Conservation (phyloP, 2,113 vertebrate species). For the Poeciliopsis occidentalis region DNA sequence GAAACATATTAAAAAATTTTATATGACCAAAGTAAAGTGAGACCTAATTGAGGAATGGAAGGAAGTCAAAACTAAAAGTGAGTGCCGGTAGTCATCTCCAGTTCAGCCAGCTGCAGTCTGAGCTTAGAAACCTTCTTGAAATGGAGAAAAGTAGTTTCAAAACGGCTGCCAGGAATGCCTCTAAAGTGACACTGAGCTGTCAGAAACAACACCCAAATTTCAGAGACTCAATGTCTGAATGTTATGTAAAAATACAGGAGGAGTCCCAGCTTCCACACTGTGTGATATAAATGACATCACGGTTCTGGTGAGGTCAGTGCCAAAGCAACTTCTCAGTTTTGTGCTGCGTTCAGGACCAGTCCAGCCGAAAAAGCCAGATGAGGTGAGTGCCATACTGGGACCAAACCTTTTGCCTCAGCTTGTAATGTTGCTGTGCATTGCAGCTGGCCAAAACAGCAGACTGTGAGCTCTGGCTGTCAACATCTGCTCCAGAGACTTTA, state of each 20-base stretch:
- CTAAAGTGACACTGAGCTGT: no score
- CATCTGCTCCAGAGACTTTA: constrained; percentile 79
- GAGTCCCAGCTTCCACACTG: background rate
- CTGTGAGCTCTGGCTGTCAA: constrained; percentile 74
- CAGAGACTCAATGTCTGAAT: no score
- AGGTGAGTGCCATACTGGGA: constrained; percentile 66
- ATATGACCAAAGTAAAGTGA: background rate
- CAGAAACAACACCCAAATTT: no score
- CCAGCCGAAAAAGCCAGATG: constrained; percentile 54
- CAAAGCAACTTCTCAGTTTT: constrained; percentile 32
- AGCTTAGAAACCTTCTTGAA: no score
- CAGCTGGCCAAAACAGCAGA: constrained; percentile 71
- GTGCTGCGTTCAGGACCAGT: constrained; percentile 30
- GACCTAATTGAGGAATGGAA: background rate
- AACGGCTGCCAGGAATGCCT: no score
- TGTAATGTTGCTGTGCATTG: constrained; percentile 41
- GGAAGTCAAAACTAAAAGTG: background rate
- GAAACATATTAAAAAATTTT: background rate
- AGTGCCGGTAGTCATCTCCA: no score
- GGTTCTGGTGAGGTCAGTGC: constrained; percentile 1
- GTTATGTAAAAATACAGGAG: background rate
- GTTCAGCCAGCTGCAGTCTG: no score
- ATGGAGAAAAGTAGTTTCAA: no score
- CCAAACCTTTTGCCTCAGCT: constrained; percentile 43
- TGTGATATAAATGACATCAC: background rate